Base-by-base conservation (phyloP, 2,888 invertebrate genomes). In the Pheosia tremula region DNA sequence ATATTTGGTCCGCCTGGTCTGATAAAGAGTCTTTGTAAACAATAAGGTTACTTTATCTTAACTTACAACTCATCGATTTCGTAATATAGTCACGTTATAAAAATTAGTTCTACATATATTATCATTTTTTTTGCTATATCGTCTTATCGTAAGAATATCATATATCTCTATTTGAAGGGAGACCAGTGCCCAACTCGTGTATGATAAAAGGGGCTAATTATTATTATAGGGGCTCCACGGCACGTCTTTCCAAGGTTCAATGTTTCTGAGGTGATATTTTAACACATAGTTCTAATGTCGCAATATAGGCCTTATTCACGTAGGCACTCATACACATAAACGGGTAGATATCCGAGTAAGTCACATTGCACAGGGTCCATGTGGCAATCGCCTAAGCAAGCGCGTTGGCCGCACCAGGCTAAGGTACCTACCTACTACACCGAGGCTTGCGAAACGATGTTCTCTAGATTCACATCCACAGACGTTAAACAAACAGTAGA, bases 301-400 rank as follows among this genome's bases (percentile, higher is more conserved):
- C 24, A 37, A 53, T 9, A 11, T 53, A 53, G 53, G 53, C 55
- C 54, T 57, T 58, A 59, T 13, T 61, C 56, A 64, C 64, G 58
- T 69, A 60, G 54, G 41, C 24, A 24, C 24, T 10, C 5, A 57
- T 37, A 53, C 56, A 54, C 56, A 61, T 67, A 61, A 60, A 61
- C 58, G 71, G 64, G 64, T 65, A 75, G 68, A 66, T 58, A 55
- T 57, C 62, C 56, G 62, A 47, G 47, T 62, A 57, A 68, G 64
- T 53, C 52, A 62, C 56, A 54, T 57, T 69, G 58, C 64, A 58
- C 57, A 64, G 66, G 70, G 61, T 57, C 43, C 52, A 57, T 78
- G 74, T 65, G 57, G 76, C 70, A 76, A 78, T 69, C 63, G 56
- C 39, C 69, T 68, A 56, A 72, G 70, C 56, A 61, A 63, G 65